These are phyloP conservation scores for Drosophila littoralis DNA, from an alignment of 1,140 invertebrate species.

Conservation along the genomic window DNA sequence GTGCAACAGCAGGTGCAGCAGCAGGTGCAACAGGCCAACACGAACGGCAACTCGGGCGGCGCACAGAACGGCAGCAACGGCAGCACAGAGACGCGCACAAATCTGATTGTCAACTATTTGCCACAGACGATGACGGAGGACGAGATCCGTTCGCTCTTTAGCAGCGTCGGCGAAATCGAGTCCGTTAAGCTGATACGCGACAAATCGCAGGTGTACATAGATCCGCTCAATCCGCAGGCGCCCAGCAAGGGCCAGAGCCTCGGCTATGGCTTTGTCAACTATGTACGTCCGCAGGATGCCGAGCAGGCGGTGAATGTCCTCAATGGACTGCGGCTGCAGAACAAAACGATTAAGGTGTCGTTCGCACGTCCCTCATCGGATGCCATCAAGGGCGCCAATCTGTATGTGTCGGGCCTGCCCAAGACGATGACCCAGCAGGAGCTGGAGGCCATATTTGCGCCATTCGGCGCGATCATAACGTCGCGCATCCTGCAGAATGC, in stretches of 20 bases:
- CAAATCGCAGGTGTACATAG: constrained; percentile 89
- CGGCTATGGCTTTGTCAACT: constrained; percentile 96
- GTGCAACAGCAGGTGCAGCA: constrained; percentile 40
- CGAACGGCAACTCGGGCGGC: constrained; percentile 65
- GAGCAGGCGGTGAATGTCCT: constrained; percentile 94
- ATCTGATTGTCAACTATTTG: constrained; percentile 96
- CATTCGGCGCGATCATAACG: constrained; percentile 93
- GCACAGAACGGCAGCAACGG: constrained; percentile 79
- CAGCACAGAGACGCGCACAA: constrained; percentile 86
- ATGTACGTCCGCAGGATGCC: constrained; percentile 92
- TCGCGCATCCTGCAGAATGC: constrained; percentile 93
- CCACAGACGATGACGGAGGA: constrained; percentile 97
- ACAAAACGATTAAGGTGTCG: constrained; percentile 96
- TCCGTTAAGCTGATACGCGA: constrained; percentile 96
- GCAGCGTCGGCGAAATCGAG: constrained; percentile 94
- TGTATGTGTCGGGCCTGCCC: constrained; percentile 94
- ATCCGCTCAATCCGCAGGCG: constrained; percentile 82
- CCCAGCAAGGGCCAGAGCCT: constrained; percentile 90
- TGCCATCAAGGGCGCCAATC: constrained; percentile 94
- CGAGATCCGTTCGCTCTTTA: constrained; percentile 93
- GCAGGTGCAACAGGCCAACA: constrained; percentile 55
- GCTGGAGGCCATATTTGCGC: constrained; percentile 92
- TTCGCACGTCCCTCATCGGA: constrained; percentile 94
- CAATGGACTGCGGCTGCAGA: constrained; percentile 94
- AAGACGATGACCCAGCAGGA: constrained; percentile 94